Conservation (phyloP, 2,113 vertebrate genomes). For the Nematolebias whitei region DNA sequence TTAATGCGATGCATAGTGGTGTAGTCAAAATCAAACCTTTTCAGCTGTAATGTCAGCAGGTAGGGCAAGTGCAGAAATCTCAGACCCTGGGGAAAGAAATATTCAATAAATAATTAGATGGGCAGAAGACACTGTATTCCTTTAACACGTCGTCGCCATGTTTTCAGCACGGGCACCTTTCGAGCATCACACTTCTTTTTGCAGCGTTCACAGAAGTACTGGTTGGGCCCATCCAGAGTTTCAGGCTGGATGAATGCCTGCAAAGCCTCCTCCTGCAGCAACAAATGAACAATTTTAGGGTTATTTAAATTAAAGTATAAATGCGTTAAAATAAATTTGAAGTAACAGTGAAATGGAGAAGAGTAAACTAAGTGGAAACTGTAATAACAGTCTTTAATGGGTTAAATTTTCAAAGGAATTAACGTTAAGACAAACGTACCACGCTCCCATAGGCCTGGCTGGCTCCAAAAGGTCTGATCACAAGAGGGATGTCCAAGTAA, state of each 20-base stretch:
- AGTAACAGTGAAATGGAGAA: background rate
- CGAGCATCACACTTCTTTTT: slow-evolving; percentile 99
- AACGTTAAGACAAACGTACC: slow-evolving; percentile 81
- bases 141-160: background rate
- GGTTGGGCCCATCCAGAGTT: slow-evolving; percentile 96
- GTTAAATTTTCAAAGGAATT: slow-evolving; percentile 7
- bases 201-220: slow-evolving; percentile 98
- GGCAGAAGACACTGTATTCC: slow-evolving; percentile 3
- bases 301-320: background rate
- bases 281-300: slow-evolving; percentile 8
- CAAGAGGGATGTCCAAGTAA: slow-evolving; percentile 97
- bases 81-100: slow-evolving; percentile 84
- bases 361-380: background rate
- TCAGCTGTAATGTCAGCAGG: slow-evolving; percentile 94
- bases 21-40: slow-evolving; percentile 99
- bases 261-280: slow-evolving; percentile 92
- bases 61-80: slow-evolving; percentile 97
- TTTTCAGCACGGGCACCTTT: slow-evolving; percentile 83
- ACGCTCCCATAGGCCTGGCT: slow-evolving; percentile 96
- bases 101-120: slow-evolving; percentile 4
- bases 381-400: background rate
- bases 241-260: slow-evolving; percentile 99
- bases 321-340: background rate
- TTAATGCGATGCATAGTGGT: slow-evolving; percentile 99
- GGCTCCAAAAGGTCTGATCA: slow-evolving; percentile 96